These are phyloP conservation scores for Cladorhizidae sp. DNA, from an alignment of 37 sponge, comb jelly and placozoan species.

Conservation along the genomic window DNA sequence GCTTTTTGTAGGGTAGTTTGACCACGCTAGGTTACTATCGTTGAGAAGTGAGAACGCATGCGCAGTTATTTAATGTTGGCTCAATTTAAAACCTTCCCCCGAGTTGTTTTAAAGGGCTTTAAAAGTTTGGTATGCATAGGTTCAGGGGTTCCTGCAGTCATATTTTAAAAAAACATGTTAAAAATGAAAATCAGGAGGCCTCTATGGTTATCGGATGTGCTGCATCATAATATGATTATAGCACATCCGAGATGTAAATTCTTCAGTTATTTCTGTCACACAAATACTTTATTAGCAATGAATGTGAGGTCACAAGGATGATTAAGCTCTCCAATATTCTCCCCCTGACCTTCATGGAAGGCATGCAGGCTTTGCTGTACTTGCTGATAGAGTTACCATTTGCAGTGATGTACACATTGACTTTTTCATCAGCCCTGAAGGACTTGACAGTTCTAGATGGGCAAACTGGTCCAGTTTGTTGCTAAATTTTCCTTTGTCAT, in stretches of 20 bases:
- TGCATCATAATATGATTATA: no score
- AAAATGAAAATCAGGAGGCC: no score
- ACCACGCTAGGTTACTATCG: no score
- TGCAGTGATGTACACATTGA: slow-evolving; percentile 29
- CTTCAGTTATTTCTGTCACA: slow-evolving; percentile 46
- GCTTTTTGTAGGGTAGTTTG: no score
- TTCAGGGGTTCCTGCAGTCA: no score
- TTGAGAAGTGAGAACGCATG: no score
- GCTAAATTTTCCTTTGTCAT: slow-evolving; percentile 5
- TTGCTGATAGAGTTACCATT: slow-evolving; percentile 22
- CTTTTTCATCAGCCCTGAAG: slow-evolving; percentile 45
- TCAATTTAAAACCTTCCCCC: no score
- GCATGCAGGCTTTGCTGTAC: slow-evolving; percentile 12
- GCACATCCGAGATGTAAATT: slow-evolving; percentile 38
- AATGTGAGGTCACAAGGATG: slow-evolving; percentile 37
- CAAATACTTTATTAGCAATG: slow-evolving; percentile 17
- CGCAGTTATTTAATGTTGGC: no score
- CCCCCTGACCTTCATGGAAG: slow-evolving; percentile 17
- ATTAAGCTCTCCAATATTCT: slow-evolving; percentile 24
- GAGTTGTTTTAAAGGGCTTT: no score
- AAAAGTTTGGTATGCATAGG: no score
- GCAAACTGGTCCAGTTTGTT: neutral
- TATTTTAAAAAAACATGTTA: no score
- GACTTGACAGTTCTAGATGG: neutral
- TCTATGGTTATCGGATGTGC: no score